Conservation (phyloP, 2,888 invertebrate species). For the Aproaerema taeniolella region DNA sequence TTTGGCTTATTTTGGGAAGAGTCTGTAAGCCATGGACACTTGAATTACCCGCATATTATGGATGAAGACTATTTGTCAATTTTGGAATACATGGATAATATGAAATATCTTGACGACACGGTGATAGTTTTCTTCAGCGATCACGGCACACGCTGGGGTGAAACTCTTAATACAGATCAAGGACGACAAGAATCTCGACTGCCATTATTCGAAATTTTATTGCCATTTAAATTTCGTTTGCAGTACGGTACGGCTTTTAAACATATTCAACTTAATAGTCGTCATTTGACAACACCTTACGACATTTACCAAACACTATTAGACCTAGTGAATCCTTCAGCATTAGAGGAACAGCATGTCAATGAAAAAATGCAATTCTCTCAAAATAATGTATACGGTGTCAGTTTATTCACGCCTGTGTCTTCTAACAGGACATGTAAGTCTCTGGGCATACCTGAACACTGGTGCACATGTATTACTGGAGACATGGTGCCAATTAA, state of each 20-base stretch:
- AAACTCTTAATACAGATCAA: constrained; percentile 84
- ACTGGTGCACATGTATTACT: constrained; percentile 91
- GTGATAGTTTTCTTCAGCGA: constrained; percentile 88
- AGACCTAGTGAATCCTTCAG: constrained; percentile 77
- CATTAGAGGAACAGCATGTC: constrained; percentile 30
- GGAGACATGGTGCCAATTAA: constrained; percentile 57
- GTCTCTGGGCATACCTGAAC: constrained; percentile 83
- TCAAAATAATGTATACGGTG: constrained; percentile 60
- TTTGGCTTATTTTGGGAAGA: constrained; percentile 91
- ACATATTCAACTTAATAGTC: constrained; percentile 80
- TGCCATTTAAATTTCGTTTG: constrained; percentile 83
- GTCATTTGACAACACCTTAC: constrained; percentile 83
- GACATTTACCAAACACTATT: constrained; percentile 87
- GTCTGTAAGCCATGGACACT: constrained; percentile 86
- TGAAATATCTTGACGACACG: constrained; percentile 78
- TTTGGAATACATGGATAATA: constrained; percentile 63
- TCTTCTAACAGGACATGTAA: constrained; percentile 83
- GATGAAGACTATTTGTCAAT: constrained; percentile 80
- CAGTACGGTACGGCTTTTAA: constrained; percentile 76
- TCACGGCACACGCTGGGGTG: constrained; percentile 92
- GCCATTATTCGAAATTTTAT: constrained; percentile 83
- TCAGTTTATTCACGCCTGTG: constrained; percentile 85
- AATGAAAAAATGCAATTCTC: constrained; percentile 33
- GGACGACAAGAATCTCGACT: constrained; percentile 90
- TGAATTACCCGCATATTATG: constrained; percentile 84